Conservation (phyloP, 1,140 invertebrate genomes). For the Drosophila fuyamai region DNA sequence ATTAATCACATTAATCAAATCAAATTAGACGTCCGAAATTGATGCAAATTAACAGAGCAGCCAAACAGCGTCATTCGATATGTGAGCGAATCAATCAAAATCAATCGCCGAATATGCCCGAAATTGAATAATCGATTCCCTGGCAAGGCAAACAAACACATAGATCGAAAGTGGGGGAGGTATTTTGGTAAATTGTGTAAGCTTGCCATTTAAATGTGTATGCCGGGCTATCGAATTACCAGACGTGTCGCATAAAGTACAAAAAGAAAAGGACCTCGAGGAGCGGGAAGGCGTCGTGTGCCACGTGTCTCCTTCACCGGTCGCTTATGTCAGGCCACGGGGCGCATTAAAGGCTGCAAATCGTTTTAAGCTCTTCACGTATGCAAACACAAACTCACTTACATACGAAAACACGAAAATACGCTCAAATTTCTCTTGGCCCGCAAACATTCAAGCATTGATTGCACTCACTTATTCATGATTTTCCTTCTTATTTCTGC, state of each 20-base stretch:
- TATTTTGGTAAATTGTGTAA: conserved; percentile 51
- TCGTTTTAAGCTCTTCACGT: conserved; percentile 69
- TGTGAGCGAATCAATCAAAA: conserved; percentile 73
- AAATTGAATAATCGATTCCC: conserved; percentile 80
- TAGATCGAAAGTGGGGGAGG: neutral
- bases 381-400: conserved; percentile 54
- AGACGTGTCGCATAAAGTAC: conserved; percentile 55
- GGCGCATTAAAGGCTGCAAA: conserved; percentile 73
- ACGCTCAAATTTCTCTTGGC: conserved; percentile 11
- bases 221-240: conserved; percentile 67
- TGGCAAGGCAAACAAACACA: conserved; percentile 57
- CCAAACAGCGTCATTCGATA: conserved; percentile 61
- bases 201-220: conserved; percentile 59
- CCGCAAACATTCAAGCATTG: conserved; percentile 49
- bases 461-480: conserved; percentile 77
- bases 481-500: conserved; percentile 60
- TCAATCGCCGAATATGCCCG: conserved; percentile 66
- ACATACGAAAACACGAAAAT: conserved; percentile 16
- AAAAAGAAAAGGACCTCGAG: conserved; percentile 9
- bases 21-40: conserved; percentile 64
- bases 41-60: conserved; percentile 66
- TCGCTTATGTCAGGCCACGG: conserved; percentile 75
- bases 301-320: conserved; percentile 49
- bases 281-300: neutral
- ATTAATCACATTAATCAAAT: conserved; percentile 79